Conservation (phyloP, 2,113 vertebrate species). For the Hyperopisus bebe region DNA sequence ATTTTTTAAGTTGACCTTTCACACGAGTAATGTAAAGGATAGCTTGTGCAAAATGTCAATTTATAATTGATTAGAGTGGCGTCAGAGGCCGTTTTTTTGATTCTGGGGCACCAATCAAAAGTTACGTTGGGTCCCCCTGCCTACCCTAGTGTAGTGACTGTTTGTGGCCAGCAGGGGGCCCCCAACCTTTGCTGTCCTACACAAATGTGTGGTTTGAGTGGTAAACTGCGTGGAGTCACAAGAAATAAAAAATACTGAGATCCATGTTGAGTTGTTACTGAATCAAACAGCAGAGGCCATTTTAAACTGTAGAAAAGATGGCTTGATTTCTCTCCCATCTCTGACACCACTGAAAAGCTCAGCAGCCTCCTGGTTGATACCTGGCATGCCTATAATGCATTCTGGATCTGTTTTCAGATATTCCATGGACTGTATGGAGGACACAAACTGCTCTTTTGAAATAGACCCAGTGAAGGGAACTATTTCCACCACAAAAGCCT, state of each 20-base stretch:
- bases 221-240: background rate
- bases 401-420: conserved; percentile 63
- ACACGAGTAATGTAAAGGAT: background rate
- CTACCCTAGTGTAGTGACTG: background rate
- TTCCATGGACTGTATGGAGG: conserved; percentile 73
- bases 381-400: background rate
- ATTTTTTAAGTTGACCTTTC: background rate
- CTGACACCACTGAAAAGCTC: background rate
- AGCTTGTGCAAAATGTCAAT: background rate
- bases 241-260: background rate
- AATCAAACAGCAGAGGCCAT: background rate
- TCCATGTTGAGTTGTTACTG: background rate
- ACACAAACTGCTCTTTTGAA: conserved; percentile 76
- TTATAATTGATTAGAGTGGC: background rate
- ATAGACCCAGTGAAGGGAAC: conserved; percentile 81
- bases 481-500: conserved; percentile 74
- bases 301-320: background rate
- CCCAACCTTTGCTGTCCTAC: background rate
- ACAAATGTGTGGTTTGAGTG: background rate
- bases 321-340: background rate
- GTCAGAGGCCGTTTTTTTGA: background rate
- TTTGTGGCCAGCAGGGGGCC: background rate
- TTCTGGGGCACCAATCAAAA: background rate
- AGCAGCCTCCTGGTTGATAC: background rate
- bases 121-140: background rate